phyloP scores from a whole-genome alignment of 2,797 vertebrate genomes.

The Ctenochaetus hawaiiensis region DNA sequence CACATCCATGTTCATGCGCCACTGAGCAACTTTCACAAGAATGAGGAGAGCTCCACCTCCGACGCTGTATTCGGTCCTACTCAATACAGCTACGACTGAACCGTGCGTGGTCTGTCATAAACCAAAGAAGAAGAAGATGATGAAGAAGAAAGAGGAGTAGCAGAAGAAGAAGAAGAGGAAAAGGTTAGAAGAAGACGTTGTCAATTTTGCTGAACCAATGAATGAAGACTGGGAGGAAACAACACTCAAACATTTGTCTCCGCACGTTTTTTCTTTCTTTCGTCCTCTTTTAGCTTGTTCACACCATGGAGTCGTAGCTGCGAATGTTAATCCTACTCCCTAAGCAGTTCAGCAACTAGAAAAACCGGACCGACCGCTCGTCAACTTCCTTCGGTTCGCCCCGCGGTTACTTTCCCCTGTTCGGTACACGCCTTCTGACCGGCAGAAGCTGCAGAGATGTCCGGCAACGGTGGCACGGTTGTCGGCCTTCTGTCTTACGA shows the following conservation, averaged over 20 bases:
- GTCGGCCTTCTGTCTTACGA: slow-evolving; percentile 85
- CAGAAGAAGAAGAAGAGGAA: neutral
- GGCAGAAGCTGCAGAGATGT: slow-evolving; percentile 72
- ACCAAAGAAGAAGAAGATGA: neutral
- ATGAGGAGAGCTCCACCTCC: too few species aligned
- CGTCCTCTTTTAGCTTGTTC: neutral
- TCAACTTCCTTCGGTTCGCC: neutral
- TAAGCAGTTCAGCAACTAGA: neutral
- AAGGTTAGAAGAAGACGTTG: slow-evolving; percentile 15
- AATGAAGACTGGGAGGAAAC: slow-evolving; percentile 27
- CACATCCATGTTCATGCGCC: too few species aligned
- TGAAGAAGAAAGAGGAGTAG: neutral
- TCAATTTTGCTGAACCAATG: slow-evolving; percentile 34
- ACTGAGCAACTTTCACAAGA: too few species aligned
- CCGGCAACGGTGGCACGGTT: slow-evolving; percentile 61
- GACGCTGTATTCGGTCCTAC: too few species aligned
- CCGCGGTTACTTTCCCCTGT: slow-evolving; percentile 3
- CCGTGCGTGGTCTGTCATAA: too few species aligned
- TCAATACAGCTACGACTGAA: too few species aligned
- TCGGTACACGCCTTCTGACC: neutral
- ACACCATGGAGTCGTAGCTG: neutral
- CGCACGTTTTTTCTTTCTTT: too few species aligned
- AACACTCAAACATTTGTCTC: neutral
- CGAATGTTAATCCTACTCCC: too few species aligned
- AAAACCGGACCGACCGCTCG: neutral